Evolutionary conservation across 2,888 invertebrate species (phyloP).

Genomic region (Drosophila borealis): DNA sequence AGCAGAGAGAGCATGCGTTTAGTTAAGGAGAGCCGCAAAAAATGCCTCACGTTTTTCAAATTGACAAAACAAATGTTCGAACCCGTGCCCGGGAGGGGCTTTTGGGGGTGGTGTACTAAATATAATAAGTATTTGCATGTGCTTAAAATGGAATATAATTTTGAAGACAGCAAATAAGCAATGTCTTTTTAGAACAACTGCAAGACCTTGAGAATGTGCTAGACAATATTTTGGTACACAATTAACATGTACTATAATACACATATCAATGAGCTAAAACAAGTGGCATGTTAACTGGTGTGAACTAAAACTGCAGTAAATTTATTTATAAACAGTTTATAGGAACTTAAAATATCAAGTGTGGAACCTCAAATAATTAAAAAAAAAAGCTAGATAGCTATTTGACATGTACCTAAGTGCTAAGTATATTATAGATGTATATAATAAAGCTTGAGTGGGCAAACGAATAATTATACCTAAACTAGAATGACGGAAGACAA

Average conservation of each 20-base stretch:
- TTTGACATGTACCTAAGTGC: no score
- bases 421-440: no score
- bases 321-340: no score
- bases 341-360: no score
- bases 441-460: no score
- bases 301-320: not conserved
- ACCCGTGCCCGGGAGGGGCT: not conserved
- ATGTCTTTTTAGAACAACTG: conserved; percentile 12
- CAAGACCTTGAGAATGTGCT: conserved; percentile 11
- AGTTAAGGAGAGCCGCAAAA: conserved; percentile 4
- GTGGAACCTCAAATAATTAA: no score
- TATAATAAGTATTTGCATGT: conserved; percentile 10
- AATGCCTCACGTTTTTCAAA: conserved; percentile 36
- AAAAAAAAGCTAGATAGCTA: no score
- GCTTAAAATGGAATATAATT: conserved; percentile 13
- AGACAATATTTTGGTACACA: not conserved
- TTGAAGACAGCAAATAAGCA: not conserved
- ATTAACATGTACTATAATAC: not conserved
- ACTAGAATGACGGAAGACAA: no score
- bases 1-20: conserved; percentile 9
- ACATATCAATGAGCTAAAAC: not conserved
- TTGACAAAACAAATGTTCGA: conserved; percentile 56
- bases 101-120: conserved; percentile 13
- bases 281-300: not conserved
- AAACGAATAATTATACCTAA: no score